phyloP scores from a whole-genome alignment of 2,797 vertebrate genomes.

The Phataginus tetradactyla region DNA sequence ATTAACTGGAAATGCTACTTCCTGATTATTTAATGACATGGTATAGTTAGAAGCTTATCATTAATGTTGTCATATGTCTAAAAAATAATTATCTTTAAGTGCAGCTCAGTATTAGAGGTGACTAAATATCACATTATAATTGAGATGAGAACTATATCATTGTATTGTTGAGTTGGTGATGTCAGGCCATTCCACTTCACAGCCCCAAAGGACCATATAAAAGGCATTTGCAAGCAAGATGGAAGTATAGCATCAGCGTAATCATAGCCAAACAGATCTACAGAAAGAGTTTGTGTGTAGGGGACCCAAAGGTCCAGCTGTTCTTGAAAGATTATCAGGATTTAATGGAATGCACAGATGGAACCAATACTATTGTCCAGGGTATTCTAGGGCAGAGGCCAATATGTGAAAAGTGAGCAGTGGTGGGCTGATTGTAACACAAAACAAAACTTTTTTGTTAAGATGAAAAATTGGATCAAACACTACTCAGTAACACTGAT shows the following conservation, averaged over 20 bases:
- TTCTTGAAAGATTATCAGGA: conserved; percentile 88
- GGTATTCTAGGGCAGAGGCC: conserved; percentile 85
- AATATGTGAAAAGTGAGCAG: conserved; percentile 85
- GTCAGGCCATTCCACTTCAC: conserved; percentile 42
- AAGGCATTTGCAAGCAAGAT: conserved; percentile 74
- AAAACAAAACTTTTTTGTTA: conserved; percentile 82
- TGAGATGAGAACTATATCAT: neutral
- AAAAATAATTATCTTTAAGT: conserved; percentile 63
- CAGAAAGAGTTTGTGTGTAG: conserved; percentile 74
- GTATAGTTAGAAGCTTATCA: conserved; percentile 64
- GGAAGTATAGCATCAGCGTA: conserved; percentile 69
- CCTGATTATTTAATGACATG: conserved; percentile 67
- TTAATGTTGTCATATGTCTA: conserved; percentile 67
- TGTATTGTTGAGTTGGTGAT: conserved; percentile 53
- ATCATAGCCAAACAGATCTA: conserved; percentile 76
- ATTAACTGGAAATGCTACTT: conserved; percentile 74
- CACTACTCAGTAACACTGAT: conserved; percentile 59
- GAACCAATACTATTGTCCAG: conserved; percentile 84
- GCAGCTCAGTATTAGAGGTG: conserved; percentile 60
- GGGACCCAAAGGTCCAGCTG: conserved; percentile 85
- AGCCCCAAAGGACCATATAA: conserved; percentile 65
- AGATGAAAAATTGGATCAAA: conserved; percentile 53
- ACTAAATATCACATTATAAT: neutral
- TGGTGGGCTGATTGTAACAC: conserved; percentile 72
- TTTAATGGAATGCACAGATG: conserved; percentile 89